Evolutionary conservation across 2,113 vertebrate species (phyloP), one percentile per base, ranked within the genome.

Genomic region (Dipodomys spectabilis): DNA sequence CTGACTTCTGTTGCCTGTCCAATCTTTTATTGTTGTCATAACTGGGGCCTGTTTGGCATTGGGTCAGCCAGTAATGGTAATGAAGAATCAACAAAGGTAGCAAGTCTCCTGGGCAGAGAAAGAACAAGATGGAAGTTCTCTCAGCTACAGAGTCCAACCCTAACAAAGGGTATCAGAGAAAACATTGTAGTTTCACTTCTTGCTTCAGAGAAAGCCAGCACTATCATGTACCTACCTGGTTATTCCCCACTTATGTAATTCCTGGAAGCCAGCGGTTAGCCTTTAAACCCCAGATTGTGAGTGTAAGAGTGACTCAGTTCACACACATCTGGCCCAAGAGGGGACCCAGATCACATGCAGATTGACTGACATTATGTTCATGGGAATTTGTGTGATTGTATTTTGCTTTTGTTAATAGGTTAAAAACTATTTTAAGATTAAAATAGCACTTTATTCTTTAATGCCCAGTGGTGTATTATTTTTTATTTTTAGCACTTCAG

Each of bases 381-480:
- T 30, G 16, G 64, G 68, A 28, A 60, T 78, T 82, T 82, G 35
- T 49, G 27, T 44, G 27, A 74, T 87, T 90, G 62, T 83, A 87
- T 79, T 71, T 90, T 94, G 19, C 32, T 86, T 11, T 11, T 62
- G 28, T 74, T 87, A 78, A 62, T 73, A 86, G 20, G 62, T 67
- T 44, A 44, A 79, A 79, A 85, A 67, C 12, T 72, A 82, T 32
- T 82, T 62, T 69, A 71, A 82, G 35, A 86, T 39, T 82, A 85
- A 96, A 93, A 72, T 69, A 94, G 69, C 62, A 69, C 64, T 78
- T 79, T 44, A n/a, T 60, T 78, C n/a, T 92, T 71, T 32, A 64
- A 89, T 86, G 23, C 32, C 13, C 13, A 27, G 15, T 53, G 28
- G 11, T 65, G 19, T 3, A 10, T 67, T 75, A 73, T 83, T 86